These are phyloP conservation scores for Hydropotes inermis DNA, from an alignment of 2,113 vertebrate species.

Conservation along the genomic window DNA sequence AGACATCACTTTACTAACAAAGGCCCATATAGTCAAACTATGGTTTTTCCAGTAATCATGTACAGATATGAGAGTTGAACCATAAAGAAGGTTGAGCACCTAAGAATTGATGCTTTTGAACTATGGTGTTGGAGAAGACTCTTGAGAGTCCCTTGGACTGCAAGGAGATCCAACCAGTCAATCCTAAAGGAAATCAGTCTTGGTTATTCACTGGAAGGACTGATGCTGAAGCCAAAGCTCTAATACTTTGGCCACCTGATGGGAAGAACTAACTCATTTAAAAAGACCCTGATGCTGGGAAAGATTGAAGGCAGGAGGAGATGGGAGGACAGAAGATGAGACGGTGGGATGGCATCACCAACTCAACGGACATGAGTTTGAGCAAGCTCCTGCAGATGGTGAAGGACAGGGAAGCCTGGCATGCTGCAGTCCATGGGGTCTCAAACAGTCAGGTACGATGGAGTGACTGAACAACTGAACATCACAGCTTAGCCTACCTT, in stretches of 20 bases:
- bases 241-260: background rate
- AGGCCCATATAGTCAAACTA: background rate
- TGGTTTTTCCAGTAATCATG: background rate
- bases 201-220: background rate
- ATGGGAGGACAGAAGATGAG: background rate
- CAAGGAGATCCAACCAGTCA: background rate
- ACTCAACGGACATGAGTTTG: background rate
- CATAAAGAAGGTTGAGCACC: background rate
- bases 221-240: background rate
- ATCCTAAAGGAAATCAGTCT: background rate
- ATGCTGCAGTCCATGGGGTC: background rate
- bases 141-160: background rate
- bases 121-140: background rate
- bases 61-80: background rate
- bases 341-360: background rate
- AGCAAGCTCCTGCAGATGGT: background rate
- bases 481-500: background rate
- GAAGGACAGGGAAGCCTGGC: background rate
- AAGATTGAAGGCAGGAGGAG: background rate
- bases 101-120: background rate
- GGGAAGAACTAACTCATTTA: accelerated
- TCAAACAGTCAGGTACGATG: background rate
- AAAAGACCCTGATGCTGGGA: background rate
- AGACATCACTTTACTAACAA: background rate
- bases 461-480: background rate